These are phyloP conservation scores for Neopelma chrysocephalum DNA, from an alignment of 2,797 vertebrate genomes.

Conservation along the genomic window DNA sequence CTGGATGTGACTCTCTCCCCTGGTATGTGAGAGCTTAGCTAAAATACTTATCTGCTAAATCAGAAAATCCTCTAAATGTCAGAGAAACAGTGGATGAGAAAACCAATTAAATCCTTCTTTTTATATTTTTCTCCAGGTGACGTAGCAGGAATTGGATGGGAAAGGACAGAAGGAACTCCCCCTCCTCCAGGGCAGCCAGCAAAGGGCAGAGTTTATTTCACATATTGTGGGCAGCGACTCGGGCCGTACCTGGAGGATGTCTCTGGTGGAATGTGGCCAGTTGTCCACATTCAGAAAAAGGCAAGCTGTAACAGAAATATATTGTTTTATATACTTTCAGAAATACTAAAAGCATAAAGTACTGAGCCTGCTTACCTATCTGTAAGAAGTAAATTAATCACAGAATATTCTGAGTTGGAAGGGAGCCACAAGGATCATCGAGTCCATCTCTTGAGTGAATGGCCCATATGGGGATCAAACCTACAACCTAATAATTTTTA, in stretches of 20 bases:
- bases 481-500: background rate
- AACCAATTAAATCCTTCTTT: background rate
- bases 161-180: slow-evolving; percentile 93
- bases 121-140: slow-evolving; percentile 79
- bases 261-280: slow-evolving; percentile 98
- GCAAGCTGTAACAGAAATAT: slow-evolving; percentile 59
- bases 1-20: slow-evolving; percentile 94
- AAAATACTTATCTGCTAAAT: background rate
- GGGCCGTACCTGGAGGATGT: slow-evolving; percentile 92
- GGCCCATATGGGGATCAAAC: background rate
- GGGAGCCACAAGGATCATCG: background rate
- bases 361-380: background rate
- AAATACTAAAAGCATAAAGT: background rate
- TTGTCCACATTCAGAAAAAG: slow-evolving; percentile 99
- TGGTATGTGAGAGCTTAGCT: slow-evolving; percentile 77
- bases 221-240: slow-evolving; percentile 93
- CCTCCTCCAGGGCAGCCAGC: slow-evolving; percentile 94
- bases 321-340: background rate
- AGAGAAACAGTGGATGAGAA: background rate
- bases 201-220: slow-evolving; percentile 97
- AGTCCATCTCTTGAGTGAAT: background rate
- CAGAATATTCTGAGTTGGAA: background rate
- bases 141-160: slow-evolving; percentile 97
- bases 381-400: background rate
- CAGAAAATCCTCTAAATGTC: background rate